Evolutionary conservation across 2,888 invertebrate genomes (phyloP).

Genomic region (Morpho deidamia): DNA sequence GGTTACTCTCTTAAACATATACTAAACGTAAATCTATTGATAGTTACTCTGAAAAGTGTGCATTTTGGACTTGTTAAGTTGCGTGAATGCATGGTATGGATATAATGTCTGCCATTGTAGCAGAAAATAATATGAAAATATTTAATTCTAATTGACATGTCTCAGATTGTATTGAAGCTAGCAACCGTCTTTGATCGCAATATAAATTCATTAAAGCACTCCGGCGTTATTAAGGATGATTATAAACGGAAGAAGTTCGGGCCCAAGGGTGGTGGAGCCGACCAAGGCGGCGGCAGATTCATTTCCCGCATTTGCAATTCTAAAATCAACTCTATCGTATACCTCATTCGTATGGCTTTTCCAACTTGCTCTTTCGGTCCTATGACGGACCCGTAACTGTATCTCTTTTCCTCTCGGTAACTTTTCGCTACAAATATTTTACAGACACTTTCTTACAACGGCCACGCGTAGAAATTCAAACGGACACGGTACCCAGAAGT

Average conservation of each 20-base stretch:
- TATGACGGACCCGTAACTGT: conserved; percentile 28
- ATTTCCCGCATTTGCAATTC: conserved; percentile 75
- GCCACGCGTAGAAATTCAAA: conserved; percentile 50
- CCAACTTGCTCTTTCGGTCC: conserved; percentile 40
- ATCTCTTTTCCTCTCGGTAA: conserved; percentile 38
- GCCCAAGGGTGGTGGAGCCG: conserved; percentile 44
- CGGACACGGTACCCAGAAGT: conserved; percentile 56
- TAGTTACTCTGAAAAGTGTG: no score
- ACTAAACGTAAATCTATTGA: no score
- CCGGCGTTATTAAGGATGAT: conserved; percentile 67
- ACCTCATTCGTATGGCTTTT: conserved; percentile 43
- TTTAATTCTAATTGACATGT: conserved; percentile 15
- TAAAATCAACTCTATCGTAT: conserved; percentile 62
- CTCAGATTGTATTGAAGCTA: conserved; percentile 35
- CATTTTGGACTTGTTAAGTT: no score
- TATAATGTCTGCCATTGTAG: no score
- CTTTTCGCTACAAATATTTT: conserved; percentile 49
- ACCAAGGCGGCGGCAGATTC: conserved; percentile 58
- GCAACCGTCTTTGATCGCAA: conserved; percentile 57
- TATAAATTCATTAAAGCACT: conserved; percentile 69
- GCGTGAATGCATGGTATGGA: no score
- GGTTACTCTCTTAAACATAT: no score
- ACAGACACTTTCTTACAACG: conserved; percentile 53
- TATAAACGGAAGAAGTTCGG: conserved; percentile 58
- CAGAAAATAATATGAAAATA: no score